phyloP scores from a whole-genome alignment of 2,113 vertebrate genomes.

The Lagopus muta region DNA sequence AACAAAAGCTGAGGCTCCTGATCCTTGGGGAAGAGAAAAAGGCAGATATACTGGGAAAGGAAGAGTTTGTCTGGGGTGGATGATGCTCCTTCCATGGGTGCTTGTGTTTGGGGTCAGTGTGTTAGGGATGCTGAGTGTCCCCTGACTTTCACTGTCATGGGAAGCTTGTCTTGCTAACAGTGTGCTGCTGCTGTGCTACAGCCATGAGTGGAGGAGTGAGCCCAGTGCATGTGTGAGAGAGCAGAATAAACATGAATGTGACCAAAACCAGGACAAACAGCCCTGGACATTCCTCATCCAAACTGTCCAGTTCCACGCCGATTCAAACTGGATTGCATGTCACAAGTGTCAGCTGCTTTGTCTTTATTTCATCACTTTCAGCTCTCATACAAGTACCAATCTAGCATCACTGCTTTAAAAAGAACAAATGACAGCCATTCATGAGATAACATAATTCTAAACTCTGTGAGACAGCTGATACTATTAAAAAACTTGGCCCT shows the following conservation, averaged over 20 bases:
- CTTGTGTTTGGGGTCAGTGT: neutral
- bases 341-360: slow-evolving; percentile 26
- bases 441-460: slow-evolving; percentile 8
- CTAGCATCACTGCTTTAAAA: neutral
- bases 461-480: slow-evolving; percentile 7
- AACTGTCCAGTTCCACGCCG: neutral
- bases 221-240: neutral
- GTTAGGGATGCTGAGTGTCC: neutral
- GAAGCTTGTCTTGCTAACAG: neutral
- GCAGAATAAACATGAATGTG: neutral
- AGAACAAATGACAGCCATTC: slow-evolving; percentile 20
- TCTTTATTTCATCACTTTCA: slow-evolving; percentile 53
- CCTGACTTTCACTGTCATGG: neutral
- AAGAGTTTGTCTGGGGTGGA: neutral
- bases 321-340: neutral
- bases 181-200: neutral
- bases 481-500: slow-evolving; percentile 7
- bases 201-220: neutral
- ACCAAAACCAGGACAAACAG: neutral
- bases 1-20: neutral
- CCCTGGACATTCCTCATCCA: neutral
- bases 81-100: neutral
- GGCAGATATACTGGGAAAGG: neutral
- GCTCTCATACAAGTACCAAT: slow-evolving; percentile 30
- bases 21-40: neutral